These are phyloP conservation scores for Zoanthus sociatus DNA, from an alignment of 92 coral and sea anemone species.

Conservation along the genomic window DNA sequence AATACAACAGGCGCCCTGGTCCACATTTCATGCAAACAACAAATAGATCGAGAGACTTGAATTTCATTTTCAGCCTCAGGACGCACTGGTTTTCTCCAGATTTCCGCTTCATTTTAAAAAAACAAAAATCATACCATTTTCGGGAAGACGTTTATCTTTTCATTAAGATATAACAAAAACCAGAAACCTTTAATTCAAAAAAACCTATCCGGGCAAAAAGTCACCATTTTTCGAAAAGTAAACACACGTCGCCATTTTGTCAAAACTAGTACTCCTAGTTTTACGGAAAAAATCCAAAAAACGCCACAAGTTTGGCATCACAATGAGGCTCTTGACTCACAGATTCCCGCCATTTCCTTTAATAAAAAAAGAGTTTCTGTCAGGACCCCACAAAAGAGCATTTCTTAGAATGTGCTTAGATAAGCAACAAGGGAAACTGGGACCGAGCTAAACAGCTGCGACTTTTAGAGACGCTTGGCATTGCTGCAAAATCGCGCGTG, in stretches of 20 bases:
- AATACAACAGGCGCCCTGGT: background rate
- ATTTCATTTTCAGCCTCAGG: background rate
- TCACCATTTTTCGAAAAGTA: background rate
- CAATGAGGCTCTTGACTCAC: background rate
- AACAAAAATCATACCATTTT: background rate
- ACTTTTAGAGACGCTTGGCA: background rate
- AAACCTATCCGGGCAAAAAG: background rate
- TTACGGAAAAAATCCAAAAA: too few relatives aligned
- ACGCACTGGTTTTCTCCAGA: background rate
- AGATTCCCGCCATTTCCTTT: background rate
- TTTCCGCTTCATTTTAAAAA: background rate
- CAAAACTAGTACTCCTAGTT: background rate
- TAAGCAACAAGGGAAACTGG: background rate
- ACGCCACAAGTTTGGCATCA: too few relatives aligned
- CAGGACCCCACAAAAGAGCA: background rate
- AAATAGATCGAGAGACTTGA: background rate
- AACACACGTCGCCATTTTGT: background rate
- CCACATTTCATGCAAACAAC: slow-evolving; percentile 2
- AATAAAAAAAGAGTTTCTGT: background rate
- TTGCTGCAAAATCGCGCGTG: background rate
- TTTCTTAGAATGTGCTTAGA: background rate
- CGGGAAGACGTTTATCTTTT: slow-evolving; percentile 3
- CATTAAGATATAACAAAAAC: background rate
- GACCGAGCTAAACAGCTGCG: slow-evolving; percentile 1
- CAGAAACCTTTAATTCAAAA: background rate